Percentiles rank a stretch among this genome's conserved stretches.
These are phyloP conservation scores for Pseudochaenichthys georgianus DNA, from an alignment of 2,797 vertebrate species.

Conservation along the genomic window DNA sequence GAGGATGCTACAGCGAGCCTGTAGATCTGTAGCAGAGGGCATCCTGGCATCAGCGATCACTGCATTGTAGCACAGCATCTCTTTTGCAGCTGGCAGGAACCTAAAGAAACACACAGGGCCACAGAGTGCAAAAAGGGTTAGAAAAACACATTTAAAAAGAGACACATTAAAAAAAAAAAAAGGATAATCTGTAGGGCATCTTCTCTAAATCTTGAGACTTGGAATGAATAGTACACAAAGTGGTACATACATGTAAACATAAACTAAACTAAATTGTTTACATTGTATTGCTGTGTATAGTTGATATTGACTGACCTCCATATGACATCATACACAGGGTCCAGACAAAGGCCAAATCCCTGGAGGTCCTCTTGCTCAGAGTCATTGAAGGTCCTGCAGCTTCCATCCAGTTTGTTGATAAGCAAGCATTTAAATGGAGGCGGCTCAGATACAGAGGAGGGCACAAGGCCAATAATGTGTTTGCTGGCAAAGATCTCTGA, in stretches of 20 bases:
- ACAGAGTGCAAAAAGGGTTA: not conserved
- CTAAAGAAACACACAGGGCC: constrained; percentile 69
- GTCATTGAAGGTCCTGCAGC: constrained; percentile 98
- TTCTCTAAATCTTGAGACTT: not conserved
- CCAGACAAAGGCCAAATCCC: constrained; percentile 97
- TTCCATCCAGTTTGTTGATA: constrained; percentile 99
- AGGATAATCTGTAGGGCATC: not conserved
- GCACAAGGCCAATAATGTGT: constrained; percentile 98
- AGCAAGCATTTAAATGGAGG: constrained; percentile 98
- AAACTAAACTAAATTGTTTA: not conserved
- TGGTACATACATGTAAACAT: not conserved
- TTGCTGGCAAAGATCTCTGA: constrained; percentile 99
- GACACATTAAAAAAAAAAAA: not conserved
- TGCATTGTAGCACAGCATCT: constrained; percentile 98
- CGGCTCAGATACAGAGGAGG: constrained; percentile 94
- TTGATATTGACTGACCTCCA: constrained; percentile 91
- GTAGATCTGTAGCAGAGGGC: constrained; percentile 92
- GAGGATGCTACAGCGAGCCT: constrained; percentile 94
- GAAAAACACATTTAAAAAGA: not conserved
- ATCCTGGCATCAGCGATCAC: constrained; percentile 97
- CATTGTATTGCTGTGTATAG: not conserved
- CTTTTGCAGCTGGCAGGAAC: constrained; percentile 91
- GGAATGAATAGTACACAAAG: not conserved
- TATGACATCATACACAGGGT: constrained; percentile 98
- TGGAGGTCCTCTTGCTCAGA: constrained; percentile 99